These are phyloP conservation scores for Alsophila aescularia DNA, from an alignment of 2,888 invertebrate genomes.

Conservation along the genomic window DNA sequence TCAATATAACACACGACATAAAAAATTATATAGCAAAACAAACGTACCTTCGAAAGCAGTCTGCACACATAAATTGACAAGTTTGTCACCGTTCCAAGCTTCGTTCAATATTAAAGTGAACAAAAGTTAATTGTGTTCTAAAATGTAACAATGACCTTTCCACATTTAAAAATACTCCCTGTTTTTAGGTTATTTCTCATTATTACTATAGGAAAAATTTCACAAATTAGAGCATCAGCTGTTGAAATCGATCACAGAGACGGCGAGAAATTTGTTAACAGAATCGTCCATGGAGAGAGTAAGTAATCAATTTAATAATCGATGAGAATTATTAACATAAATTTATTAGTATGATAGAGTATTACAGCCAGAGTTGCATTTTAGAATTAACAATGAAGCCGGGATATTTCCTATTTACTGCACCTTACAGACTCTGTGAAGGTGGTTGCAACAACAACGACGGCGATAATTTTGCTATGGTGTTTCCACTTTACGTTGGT, in stretches of 20 bases:
- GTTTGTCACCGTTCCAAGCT: constrained; percentile 33
- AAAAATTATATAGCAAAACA: constrained; percentile 19
- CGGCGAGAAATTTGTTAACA: constrained; percentile 53
- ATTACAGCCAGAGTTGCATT: constrained; percentile 44
- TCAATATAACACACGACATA: constrained; percentile 28
- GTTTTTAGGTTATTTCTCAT: constrained; percentile 47
- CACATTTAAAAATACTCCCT: constrained; percentile 42
- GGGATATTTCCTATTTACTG: constrained; percentile 63
- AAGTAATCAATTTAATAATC: constrained; percentile 41
- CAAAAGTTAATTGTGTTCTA: constrained; percentile 29
- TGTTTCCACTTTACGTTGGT: constrained; percentile 65
- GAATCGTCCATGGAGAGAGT: constrained; percentile 55
- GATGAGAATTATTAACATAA: not conserved
- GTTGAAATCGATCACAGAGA: constrained; percentile 41
- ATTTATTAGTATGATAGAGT: constrained; percentile 4
- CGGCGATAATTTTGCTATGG: constrained; percentile 47
- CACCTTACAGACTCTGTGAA: constrained; percentile 66
- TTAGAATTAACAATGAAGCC: constrained; percentile 55
- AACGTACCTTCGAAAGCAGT: constrained; percentile 1
- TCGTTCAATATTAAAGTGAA: constrained; percentile 39
- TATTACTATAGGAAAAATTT: constrained; percentile 38
- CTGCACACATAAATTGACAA: constrained; percentile 29
- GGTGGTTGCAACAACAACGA: constrained; percentile 48
- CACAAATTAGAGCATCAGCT: constrained; percentile 34
- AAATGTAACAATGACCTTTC: constrained; percentile 38